phyloP scores from a whole-genome alignment of 2,113 vertebrate genomes.

The Tragelaphus strepsiceros region DNA sequence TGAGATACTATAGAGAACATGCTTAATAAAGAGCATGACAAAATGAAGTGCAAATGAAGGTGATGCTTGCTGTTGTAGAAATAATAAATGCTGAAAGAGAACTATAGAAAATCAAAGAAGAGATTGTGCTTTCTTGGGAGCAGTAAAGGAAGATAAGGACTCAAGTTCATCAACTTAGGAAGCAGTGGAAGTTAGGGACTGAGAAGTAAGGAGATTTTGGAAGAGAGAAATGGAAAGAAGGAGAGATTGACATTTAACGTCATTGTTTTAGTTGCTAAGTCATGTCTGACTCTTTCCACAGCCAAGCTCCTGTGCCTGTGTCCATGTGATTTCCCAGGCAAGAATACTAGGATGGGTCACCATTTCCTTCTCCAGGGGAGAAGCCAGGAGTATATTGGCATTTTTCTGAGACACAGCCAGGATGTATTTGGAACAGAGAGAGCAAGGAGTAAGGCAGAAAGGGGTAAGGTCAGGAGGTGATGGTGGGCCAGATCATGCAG shows the following conservation, averaged over 20 bases:
- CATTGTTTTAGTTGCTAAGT: background rate
- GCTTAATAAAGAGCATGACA: background rate
- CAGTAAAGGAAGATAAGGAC: background rate
- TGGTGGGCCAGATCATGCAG: background rate
- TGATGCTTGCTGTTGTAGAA: background rate
- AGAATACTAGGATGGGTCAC: background rate
- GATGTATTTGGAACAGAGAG: no score
- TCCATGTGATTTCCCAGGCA: background rate
- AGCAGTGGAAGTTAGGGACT: background rate
- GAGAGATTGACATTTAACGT: background rate
- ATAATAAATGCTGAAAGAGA: background rate
- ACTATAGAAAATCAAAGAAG: background rate
- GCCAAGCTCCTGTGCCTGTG: background rate
- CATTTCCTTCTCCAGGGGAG: no score
- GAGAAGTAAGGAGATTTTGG: background rate
- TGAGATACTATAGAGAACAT: background rate
- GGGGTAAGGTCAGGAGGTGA: background rate
- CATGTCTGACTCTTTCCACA: background rate
- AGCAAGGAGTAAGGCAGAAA: background rate
- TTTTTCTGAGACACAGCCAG: no score
- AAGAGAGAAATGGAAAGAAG: background rate
- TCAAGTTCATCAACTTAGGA: background rate
- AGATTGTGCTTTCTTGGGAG: background rate
- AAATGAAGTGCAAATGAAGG: background rate
- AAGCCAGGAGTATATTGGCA: no score